Conservation (phyloP, 2,113 vertebrate genomes). For the Rhabdornis inornatus region DNA sequence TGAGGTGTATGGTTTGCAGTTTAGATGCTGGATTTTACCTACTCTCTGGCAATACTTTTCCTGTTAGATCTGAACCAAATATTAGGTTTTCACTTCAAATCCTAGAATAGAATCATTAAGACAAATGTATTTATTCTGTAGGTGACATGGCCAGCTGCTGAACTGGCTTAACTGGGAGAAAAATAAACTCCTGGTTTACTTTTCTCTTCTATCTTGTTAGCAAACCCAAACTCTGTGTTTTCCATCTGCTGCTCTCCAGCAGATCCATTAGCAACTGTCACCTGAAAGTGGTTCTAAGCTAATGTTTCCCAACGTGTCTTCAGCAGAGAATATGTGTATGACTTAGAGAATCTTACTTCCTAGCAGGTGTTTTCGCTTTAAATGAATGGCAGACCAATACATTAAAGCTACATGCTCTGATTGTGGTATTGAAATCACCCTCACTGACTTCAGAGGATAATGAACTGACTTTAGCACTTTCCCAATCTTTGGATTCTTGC, state of each 20-base stretch:
- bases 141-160: neutral
- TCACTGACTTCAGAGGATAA: neutral
- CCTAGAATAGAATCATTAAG: neutral
- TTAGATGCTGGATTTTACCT: neutral
- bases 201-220: neutral
- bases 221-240: neutral
- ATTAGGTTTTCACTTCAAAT: neutral
- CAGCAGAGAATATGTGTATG: neutral
- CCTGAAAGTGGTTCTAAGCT: neutral
- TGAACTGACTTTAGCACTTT: neutral
- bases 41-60: neutral
- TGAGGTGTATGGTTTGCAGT: neutral
- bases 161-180: neutral
- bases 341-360: neutral
- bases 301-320: neutral
- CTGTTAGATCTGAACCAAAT: neutral
- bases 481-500: neutral
- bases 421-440: accelerated
- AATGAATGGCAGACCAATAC: neutral
- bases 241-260: neutral
- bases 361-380: neutral
- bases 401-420: neutral
- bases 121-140: neutral
- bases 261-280: accelerated
- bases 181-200: neutral